These are phyloP conservation scores for Cyprinus carpio DNA, from an alignment of 2,113 vertebrate species.

Conservation along the genomic window DNA sequence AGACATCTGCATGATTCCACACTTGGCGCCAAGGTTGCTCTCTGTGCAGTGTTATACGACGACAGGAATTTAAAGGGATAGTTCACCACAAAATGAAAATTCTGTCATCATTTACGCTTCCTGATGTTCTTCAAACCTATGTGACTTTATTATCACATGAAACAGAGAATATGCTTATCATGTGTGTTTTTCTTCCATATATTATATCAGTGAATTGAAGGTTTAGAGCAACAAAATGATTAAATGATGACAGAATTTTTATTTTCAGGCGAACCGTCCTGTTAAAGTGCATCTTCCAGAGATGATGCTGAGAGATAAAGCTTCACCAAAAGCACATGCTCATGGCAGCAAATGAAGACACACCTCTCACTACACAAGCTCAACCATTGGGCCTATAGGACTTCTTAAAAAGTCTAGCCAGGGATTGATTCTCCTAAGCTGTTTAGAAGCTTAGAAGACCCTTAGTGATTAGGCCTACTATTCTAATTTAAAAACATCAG, in stretches of 20 bases:
- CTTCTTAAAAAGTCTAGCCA: conserved; percentile 25
- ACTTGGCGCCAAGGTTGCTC: conserved; percentile 12
- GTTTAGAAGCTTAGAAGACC: conserved; percentile 28
- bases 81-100: neutral
- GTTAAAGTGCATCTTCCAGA: no score
- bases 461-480: conserved; percentile 10
- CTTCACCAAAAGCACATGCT: conserved; percentile 20
- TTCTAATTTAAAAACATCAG: conserved; percentile 30
- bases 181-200: neutral
- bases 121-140: neutral
- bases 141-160: neutral
- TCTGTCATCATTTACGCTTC: neutral
- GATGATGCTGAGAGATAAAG: neutral
- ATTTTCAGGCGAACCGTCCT: no score
- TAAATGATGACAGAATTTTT: neutral
- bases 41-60: neutral
- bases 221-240: neutral
- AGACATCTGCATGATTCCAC: conserved; percentile 7
- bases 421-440: conserved; percentile 29
- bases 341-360: neutral
- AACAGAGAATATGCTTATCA: neutral
- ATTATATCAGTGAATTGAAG: neutral
- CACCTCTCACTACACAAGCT: conserved; percentile 5
- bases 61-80: conserved; percentile 10
- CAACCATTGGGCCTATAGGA: neutral